Conservation (phyloP, 1,140 invertebrate species). For the Pachypsylla venusta region DNA sequence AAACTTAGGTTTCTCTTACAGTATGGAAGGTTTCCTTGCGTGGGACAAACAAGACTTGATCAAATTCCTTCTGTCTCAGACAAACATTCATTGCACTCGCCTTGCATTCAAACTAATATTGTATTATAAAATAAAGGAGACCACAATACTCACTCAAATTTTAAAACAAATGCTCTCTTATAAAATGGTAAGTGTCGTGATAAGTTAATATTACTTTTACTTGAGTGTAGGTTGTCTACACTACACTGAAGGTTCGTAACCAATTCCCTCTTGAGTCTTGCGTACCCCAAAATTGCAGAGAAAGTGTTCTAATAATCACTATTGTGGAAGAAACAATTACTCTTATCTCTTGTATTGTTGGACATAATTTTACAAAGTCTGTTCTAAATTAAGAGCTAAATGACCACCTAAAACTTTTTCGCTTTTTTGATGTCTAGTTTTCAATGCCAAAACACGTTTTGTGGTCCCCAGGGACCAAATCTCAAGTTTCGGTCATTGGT, state of each 20-base stretch:
- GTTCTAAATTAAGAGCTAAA: no score
- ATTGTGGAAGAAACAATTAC: not conserved
- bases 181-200: not conserved
- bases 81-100: conserved; percentile 11
- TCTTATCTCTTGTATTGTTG: no score
- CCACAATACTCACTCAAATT: not conserved
- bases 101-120: conserved; percentile 11
- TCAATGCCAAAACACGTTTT: no score
- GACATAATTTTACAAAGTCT: no score
- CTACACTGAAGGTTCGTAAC: not conserved
- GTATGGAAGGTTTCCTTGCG: conserved; percentile 27
- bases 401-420: no score
- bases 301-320: not conserved
- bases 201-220: no score
- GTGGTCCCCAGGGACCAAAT: no score
- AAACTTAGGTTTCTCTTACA: conserved; percentile 31
- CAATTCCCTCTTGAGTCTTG: not conserved
- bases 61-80: conserved; percentile 25
- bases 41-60: conserved; percentile 29
- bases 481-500: no score
- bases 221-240: no score
- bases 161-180: not conserved
- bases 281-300: not conserved
- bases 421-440: no score
- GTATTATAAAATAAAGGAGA: not conserved